These are phyloP conservation scores for Gallinago media DNA, from an alignment of 2,113 vertebrate genomes.

Conservation along the genomic window DNA sequence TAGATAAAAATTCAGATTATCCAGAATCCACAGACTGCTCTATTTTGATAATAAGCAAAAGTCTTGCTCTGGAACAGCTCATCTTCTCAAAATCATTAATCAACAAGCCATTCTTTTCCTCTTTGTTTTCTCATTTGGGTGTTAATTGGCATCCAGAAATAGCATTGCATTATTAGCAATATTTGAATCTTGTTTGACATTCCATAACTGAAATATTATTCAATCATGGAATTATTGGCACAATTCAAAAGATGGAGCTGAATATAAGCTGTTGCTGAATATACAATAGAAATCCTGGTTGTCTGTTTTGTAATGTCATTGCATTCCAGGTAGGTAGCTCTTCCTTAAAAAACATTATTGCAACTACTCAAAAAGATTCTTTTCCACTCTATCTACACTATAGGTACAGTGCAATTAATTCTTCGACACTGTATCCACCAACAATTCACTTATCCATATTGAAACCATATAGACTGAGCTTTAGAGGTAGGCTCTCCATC, in stretches of 20 bases:
- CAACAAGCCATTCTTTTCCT: not conserved
- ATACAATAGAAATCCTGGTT: not conserved
- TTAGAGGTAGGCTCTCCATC: not conserved
- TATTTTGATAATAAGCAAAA: not conserved
- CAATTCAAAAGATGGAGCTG: constrained; percentile 11
- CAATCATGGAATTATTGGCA: not conserved
- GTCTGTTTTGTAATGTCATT: not conserved
- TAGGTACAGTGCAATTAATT: not conserved
- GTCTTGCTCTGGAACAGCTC: not conserved
- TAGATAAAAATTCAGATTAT: not conserved
- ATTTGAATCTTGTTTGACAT: not conserved
- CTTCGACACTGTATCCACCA: not conserved
- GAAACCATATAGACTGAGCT: not conserved
- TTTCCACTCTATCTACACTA: not conserved
- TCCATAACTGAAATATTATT: constrained; percentile 26
- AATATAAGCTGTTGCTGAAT: constrained; percentile 30
- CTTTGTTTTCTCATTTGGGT: not conserved
- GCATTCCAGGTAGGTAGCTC: not conserved
- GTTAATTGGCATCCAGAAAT: not conserved
- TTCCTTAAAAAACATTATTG: not conserved
- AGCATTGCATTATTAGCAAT: not conserved
- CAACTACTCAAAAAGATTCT: not conserved
- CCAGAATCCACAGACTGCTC: not conserved
- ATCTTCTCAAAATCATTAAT: not conserved
- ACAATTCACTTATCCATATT: not conserved